phyloP scores from a whole-genome alignment of 2,797 vertebrate species.

The Sebastes miniatus region DNA sequence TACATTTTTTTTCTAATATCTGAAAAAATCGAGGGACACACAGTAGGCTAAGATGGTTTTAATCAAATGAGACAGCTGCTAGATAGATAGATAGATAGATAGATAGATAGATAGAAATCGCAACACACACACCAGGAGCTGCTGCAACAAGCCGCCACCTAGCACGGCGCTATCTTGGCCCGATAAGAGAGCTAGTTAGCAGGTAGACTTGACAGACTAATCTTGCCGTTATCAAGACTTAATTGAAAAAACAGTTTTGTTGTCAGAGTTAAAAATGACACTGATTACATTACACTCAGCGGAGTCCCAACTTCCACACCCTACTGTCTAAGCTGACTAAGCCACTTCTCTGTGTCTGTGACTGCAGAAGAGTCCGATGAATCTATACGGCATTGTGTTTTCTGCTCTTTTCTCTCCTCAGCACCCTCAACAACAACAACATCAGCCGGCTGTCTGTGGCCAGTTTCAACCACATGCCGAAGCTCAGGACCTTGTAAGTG shows the following conservation, averaged over 20 bases:
- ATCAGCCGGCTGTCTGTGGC: slow-evolving; percentile 96
- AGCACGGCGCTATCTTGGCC: no score
- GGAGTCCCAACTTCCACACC: background rate
- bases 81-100: background rate
- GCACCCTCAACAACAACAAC: slow-evolving; percentile 99
- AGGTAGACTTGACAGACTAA: background rate
- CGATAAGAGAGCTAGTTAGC: background rate
- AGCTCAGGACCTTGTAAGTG: slow-evolving; percentile 99
- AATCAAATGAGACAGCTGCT: background rate
- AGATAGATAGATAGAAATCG: no score
- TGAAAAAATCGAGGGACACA: background rate
- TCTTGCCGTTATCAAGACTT: background rate
- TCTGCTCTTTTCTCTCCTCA: slow-evolving; percentile 69
- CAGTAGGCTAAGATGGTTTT: background rate
- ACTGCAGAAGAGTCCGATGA: background rate
- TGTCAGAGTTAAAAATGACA: background rate
- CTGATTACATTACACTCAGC: background rate
- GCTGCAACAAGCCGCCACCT: no score
- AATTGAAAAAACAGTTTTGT: background rate
- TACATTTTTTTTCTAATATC: background rate
- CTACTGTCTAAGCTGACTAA: background rate
- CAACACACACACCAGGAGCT: no score
- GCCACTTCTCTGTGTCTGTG: background rate
- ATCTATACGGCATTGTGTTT: background rate
- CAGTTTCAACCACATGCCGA: slow-evolving; percentile 99